Conservation (phyloP, 1,140 invertebrate species). For the Drosophila malerkotliana region DNA sequence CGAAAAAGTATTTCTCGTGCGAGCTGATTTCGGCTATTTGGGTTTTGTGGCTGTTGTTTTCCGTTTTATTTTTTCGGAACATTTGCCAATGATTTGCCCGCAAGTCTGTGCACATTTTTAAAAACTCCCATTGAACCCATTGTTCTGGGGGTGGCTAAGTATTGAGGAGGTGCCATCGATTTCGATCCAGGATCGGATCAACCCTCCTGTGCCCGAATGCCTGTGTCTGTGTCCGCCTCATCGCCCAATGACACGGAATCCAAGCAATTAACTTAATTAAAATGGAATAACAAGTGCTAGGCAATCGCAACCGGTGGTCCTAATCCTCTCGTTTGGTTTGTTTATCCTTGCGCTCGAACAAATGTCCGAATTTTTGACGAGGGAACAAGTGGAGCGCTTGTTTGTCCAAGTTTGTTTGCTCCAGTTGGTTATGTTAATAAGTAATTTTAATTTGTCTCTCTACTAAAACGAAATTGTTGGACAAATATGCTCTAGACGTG, state of each 20-base stretch:
- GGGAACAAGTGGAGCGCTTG: conserved; percentile 21
- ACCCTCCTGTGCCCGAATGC: conserved; percentile 21
- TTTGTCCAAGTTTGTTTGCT: conserved; percentile 59
- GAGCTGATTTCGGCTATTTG: conserved; percentile 17
- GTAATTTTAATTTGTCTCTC: conserved; percentile 76
- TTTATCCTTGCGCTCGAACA: conserved; percentile 74
- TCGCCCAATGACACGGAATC: conserved; percentile 71
- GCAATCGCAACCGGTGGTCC: conserved; percentile 51
- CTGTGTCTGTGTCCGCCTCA: neutral
- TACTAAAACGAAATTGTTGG: conserved; percentile 60
- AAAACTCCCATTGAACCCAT: neutral
- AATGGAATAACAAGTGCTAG: conserved; percentile 81
- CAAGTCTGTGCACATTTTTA: conserved; percentile 76
- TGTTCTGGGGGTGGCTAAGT: conserved; percentile 44
- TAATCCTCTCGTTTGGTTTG: conserved; percentile 36
- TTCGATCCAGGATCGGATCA: conserved; percentile 35
- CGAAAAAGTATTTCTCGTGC: conserved; percentile 57
- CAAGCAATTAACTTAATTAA: conserved; percentile 82
- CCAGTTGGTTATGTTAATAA: conserved; percentile 57
- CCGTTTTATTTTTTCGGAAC: conserved; percentile 48
- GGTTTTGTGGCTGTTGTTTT: neutral
- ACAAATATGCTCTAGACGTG: conserved; percentile 54
- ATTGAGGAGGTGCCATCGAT: conserved; percentile 59
- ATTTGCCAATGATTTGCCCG: conserved; percentile 76
- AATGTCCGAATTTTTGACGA: conserved; percentile 67